Percentiles rank a stretch among this genome's conserved stretches.
Evolutionary conservation across 2,113 vertebrate species (phyloP).

Genomic region (Lepisosteus oculatus): DNA sequence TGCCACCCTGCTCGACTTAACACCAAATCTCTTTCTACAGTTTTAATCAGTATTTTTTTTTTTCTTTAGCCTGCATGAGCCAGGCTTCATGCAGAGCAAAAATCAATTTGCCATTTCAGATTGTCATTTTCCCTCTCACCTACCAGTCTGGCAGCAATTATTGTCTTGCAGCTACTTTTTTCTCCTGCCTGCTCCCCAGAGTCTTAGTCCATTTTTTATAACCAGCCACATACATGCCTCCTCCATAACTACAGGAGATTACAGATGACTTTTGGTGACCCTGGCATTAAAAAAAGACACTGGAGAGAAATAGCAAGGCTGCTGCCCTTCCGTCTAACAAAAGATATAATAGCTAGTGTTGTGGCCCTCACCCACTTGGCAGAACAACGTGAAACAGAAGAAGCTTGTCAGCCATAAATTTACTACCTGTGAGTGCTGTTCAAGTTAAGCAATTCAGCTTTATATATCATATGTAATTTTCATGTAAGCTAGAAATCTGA

Average conservation of each 20-base stretch:
- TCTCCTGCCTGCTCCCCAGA: conserved; percentile 42
- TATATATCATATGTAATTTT: conserved; percentile 58
- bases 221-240: conserved; percentile 20
- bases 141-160: conserved; percentile 50
- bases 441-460: conserved; percentile 29
- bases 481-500: conserved; percentile 52
- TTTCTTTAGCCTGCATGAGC: conserved; percentile 22
- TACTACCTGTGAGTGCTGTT: conserved; percentile 31
- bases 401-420: conserved; percentile 10
- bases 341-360: conserved; percentile 7
- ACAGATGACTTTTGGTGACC: conserved; percentile 45
- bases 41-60: conserved; percentile 37
- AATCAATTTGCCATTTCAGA: conserved; percentile 65
- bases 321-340: conserved; percentile 38
- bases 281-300: conserved; percentile 33
- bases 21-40: conserved; percentile 22
- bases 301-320: conserved; percentile 27
- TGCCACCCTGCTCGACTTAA: conserved; percentile 31
- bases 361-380: conserved; percentile 6
- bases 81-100: conserved; percentile 48
- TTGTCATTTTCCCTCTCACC: conserved; percentile 56
- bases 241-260: conserved; percentile 46
- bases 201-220: conserved; percentile 42
- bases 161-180: conserved; percentile 45
- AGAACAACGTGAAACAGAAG: conserved; percentile 11